Evolutionary conservation across 2,797 vertebrate species (phyloP).

Genomic region (Esox lucius): DNA sequence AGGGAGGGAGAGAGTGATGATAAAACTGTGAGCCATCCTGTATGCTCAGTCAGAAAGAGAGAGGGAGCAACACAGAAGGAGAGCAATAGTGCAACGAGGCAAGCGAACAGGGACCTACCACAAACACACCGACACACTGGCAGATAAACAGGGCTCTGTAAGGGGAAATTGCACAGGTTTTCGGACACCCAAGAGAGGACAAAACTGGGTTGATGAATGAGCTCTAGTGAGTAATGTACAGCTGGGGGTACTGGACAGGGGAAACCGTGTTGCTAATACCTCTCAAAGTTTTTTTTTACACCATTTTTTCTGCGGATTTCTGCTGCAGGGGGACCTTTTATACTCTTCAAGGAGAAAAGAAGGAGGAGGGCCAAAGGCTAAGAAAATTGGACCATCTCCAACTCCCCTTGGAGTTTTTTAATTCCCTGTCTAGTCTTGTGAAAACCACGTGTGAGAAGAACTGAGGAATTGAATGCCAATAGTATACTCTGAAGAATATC

Average conservation of each 20-base stretch:
- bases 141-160: conserved; percentile 36
- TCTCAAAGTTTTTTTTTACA: conserved; percentile 28
- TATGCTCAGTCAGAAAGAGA: conserved; percentile 63
- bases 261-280: conserved; percentile 19
- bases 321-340: conserved; percentile 30
- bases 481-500: conserved; percentile 41
- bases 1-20: conserved; percentile 68
- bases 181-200: conserved; percentile 33
- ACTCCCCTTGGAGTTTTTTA: conserved; percentile 43
- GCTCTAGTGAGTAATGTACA: conserved; percentile 11
- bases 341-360: conserved; percentile 40
- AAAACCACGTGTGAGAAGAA: conserved; percentile 34
- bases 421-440: conserved; percentile 26
- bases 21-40: conserved; percentile 74
- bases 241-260: conserved; percentile 13
- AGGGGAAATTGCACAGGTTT: conserved; percentile 45
- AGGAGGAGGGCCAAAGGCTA: conserved; percentile 45
- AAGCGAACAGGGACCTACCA: conserved; percentile 48
- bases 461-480: conserved; percentile 34
- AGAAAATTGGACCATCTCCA: conserved; percentile 54
- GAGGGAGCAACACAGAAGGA: conserved; percentile 45
- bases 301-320: conserved; percentile 25
- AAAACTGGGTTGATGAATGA: conserved; percentile 38
- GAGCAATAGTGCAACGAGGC: conserved; percentile 37
- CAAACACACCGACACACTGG: conserved; percentile 33